A percentile compares a stretch with the other conserved stretches of the same genome.
Evolutionary conservation across 1,140 invertebrate species (phyloP).

Genomic region (Meteorus sp.): DNA sequence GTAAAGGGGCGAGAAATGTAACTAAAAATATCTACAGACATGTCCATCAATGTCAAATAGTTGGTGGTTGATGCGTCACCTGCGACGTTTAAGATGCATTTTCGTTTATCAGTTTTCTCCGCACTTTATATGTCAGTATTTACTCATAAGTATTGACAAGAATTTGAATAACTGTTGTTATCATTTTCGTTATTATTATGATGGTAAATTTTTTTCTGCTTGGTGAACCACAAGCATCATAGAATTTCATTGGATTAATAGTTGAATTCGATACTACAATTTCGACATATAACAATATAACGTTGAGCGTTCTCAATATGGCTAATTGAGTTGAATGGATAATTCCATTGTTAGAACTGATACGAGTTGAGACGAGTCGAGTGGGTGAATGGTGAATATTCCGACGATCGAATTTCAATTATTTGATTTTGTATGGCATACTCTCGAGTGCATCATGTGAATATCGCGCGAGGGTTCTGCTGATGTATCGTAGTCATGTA

Average conservation of each 20-base stretch:
- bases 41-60: conserved; percentile 39
- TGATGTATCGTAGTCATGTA: not conserved
- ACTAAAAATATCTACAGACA: conserved; percentile 30
- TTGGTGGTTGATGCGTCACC: not conserved
- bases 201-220: too few relatives aligned
- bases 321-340: conserved; percentile 12
- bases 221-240: too few relatives aligned
- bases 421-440: conserved; percentile 21
- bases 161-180: too few relatives aligned
- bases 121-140: too few relatives aligned
- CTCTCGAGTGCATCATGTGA: not conserved
- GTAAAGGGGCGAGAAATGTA: too few relatives aligned
- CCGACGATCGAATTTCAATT: conserved; percentile 22
- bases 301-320: too few relatives aligned
- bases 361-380: conserved; percentile 1
- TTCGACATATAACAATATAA: too few relatives aligned
- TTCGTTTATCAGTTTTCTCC: not conserved
- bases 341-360: conserved; percentile 15
- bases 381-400: conserved; percentile 25
- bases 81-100: conserved; percentile 11
- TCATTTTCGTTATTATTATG: too few relatives aligned
- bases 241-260: too few relatives aligned
- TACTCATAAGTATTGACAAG: too few relatives aligned
- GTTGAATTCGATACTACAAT: too few relatives aligned
- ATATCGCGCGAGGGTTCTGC: not conserved